These are phyloP conservation scores for Leuciscus idus DNA, from an alignment of 2,113 vertebrate genomes.

Conservation along the genomic window DNA sequence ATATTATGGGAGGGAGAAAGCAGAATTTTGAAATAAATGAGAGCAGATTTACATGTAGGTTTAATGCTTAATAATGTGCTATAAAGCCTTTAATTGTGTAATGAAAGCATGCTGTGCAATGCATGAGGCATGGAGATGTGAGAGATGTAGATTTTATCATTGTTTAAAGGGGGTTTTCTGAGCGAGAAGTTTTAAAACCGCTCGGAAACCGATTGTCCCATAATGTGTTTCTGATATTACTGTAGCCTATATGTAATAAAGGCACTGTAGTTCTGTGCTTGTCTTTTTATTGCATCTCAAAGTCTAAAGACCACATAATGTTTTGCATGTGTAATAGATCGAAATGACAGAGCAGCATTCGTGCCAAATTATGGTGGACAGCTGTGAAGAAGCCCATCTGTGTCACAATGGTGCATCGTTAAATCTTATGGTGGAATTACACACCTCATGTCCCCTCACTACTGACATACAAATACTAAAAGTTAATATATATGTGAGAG, in stretches of 20 bases:
- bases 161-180: no score
- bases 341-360: neutral
- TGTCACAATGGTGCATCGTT: slow-evolving; percentile 11
- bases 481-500: neutral
- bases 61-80: neutral
- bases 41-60: neutral
- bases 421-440: slow-evolving; percentile 2
- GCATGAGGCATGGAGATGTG: no score
- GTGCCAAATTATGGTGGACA: slow-evolving; percentile 4
- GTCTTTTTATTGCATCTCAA: slow-evolving; percentile 1
- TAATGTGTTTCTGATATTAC: neutral
- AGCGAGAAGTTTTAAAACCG: no score
- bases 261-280: neutral
- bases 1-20: neutral
- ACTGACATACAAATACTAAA: neutral
- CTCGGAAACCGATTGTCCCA: neutral
- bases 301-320: neutral
- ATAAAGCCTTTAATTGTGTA: neutral
- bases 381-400: slow-evolving; percentile 24
- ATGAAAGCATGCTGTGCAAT: neutral
- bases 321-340: neutral
- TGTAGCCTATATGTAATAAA: neutral
- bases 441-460: neutral
- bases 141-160: no score
- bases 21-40: neutral